Base-by-base conservation (phyloP, 2,888 invertebrate genomes). In the Ametastegia equiseti region DNA sequence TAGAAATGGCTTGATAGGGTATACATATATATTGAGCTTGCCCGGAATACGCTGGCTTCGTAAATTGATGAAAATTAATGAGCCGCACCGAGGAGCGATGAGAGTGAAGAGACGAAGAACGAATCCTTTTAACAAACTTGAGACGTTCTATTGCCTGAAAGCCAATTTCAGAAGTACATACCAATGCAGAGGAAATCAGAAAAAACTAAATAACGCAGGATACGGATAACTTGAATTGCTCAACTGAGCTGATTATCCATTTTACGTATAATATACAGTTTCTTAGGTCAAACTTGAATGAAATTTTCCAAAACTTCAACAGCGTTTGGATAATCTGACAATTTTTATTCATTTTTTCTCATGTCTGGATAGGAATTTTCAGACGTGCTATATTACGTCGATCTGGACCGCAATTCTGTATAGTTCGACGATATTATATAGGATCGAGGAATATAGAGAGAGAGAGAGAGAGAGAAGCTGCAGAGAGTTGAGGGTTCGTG, bases 31-130 rank as follows among this genome's bases (percentile, higher is more conserved):
- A 60, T 15, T 15, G 11, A 15, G 13, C 60, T 11, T 30, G 13
- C 30, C 9, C 13, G 50, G 30, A 39, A 39, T 47, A 19, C 45
- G 7, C 33, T n/a, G 54, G 11, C 6, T 54, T 4, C 13, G 19
- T 13, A 39, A 75, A 75, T 50, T 75, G 75, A 75, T 75, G 75
- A 54, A 75, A 75, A 75, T 75, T 54, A 75, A 75, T 54, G 75
- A 75, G 36, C 75, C 54, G 75, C 19, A 75, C 67, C 73, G 73
- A 36, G 19, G 50, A n/a, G n/a, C n/a, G n/a, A n/a, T n/a, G n/a
- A n/a, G n/a, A n/a, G n/a, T n/a, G n/a, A n/a, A n/a, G n/a, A n/a
- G n/a, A n/a, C n/a, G n/a, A n/a, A n/a, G 45, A 30, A 11, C 9
- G 19, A 54, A 54, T 19, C 33, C 27, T 36, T 54, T 50, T n/a